Evolutionary conservation across 2,113 vertebrate species (phyloP), one percentile per base, ranked within the genome.

Genomic region (Ochotona curzoniae): DNA sequence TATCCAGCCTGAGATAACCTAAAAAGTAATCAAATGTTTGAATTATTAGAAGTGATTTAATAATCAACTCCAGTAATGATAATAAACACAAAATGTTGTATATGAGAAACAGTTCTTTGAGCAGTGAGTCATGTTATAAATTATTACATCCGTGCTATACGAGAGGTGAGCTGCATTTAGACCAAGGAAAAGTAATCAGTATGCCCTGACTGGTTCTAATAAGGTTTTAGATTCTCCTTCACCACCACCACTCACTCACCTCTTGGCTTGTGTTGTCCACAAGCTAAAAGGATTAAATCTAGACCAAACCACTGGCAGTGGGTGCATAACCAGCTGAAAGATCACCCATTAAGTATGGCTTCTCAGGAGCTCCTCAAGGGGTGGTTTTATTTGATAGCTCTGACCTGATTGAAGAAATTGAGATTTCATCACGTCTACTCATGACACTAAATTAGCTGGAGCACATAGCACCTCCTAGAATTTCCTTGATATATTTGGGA

Each of bases 371-470:
- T n/a, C 60, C 28, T 86, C 32, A 85, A 21, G 21, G 35, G 54
- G n/a, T 94, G n/a, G 88, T 90, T 93, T 85, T 90, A 93, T 90
- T 94, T 82, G 70, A 79, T 83, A 79, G 44, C 69, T 93, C 47
- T 95, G 90, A 95, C 73, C 26, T 87, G 82, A 35, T 85, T 96
- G 61, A 94, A 96, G 87, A 95, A 95, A 90, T 95, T 95, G 90
- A 95, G 82, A 96, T 89, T 95, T 94, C 87, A 94, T 92, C 63
- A 93, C 47, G 32, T 96, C 75, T 94, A 54, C 49, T 90, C 69
- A 79, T 70, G 90, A 82, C 79, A 92, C 63, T 70, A 94, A 95
- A 94, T 96, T 91, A 89, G 64, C 69, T 61, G 60, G 82, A n/a
- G 30, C 66, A 85, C 70, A 84, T 93, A 89, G 94, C 90, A 90